These are phyloP conservation scores for Psilanteris sp. DNA, from an alignment of 1,140 invertebrate species.

Conservation along the genomic window DNA sequence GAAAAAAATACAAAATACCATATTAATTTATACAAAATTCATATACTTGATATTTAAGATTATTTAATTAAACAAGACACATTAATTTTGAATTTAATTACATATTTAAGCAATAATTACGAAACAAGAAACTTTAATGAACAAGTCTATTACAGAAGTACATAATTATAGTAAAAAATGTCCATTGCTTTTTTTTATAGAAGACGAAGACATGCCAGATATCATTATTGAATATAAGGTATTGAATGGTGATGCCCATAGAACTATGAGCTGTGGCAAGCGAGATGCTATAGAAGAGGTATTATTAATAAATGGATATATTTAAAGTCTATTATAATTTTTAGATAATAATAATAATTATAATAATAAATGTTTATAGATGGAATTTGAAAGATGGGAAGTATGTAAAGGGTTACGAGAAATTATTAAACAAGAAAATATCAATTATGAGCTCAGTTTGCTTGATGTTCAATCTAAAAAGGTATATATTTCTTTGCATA, in stretches of 20 bases:
- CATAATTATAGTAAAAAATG: too few species aligned
- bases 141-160: too few species aligned
- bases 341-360: conserved; percentile 1
- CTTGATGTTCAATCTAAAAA: conserved; percentile 76
- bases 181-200: too few species aligned
- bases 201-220: conserved; percentile 35
- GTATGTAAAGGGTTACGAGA: conserved; percentile 71
- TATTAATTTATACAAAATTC: too few species aligned
- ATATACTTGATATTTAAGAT: too few species aligned
- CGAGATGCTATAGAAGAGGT: conserved; percentile 74
- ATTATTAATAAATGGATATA: neutral
- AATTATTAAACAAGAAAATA: conserved; percentile 73
- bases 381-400: conserved; percentile 75
- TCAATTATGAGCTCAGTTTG: conserved; percentile 73
- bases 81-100: too few species aligned
- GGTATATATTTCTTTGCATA: conserved; percentile 51
- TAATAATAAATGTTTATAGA: conserved; percentile 54
- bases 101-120: too few species aligned
- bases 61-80: too few species aligned
- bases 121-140: too few species aligned
- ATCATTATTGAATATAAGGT: conserved; percentile 66
- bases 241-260: conserved; percentile 74
- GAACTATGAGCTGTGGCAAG: conserved; percentile 74
- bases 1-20: too few species aligned
- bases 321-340: too few species aligned